These are phyloP conservation scores for Sisor rabdophorus DNA, from an alignment of 2,113 vertebrate species.

Conservation along the genomic window DNA sequence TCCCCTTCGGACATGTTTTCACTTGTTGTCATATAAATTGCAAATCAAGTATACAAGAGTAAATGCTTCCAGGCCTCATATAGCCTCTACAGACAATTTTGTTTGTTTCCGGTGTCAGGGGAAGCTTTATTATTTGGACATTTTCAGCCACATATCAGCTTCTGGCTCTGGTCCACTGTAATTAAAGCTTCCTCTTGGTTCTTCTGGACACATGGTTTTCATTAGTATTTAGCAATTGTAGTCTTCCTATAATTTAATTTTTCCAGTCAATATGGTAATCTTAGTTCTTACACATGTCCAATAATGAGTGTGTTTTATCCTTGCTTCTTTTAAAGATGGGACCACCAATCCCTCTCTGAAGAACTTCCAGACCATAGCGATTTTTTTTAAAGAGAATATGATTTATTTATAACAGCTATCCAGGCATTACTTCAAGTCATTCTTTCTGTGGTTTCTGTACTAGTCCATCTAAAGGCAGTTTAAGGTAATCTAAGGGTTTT, in stretches of 20 bases:
- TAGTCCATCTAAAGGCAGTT: neutral
- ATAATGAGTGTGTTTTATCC: neutral
- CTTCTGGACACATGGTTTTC: slow-evolving; percentile 40
- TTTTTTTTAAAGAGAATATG: neutral
- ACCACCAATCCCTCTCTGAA: neutral
- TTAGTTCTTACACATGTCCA: neutral
- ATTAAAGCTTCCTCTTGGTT: slow-evolving; percentile 44
- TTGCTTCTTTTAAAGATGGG: neutral
- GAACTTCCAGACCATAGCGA: neutral
- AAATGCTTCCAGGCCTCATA: slow-evolving; percentile 14
- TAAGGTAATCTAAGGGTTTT: neutral
- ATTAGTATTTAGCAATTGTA: slow-evolving; percentile 42
- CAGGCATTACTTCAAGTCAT: neutral
- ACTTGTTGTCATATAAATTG: neutral
- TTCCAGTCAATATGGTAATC: neutral
- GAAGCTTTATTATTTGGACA: slow-evolving; percentile 17
- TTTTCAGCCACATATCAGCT: slow-evolving; percentile 14
- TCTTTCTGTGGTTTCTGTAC: slow-evolving; percentile 8
- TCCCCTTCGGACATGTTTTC: neutral
- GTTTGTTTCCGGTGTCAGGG: slow-evolving; percentile 27
- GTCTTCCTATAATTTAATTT: neutral
- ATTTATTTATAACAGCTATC: neutral
- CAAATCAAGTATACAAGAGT: neutral
- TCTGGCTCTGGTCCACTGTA: slow-evolving; percentile 34
- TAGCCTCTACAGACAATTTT: slow-evolving; percentile 21